These are phyloP conservation scores for Drosophila lacertosa DNA, from an alignment of 1,140 invertebrate genomes.

Conservation along the genomic window DNA sequence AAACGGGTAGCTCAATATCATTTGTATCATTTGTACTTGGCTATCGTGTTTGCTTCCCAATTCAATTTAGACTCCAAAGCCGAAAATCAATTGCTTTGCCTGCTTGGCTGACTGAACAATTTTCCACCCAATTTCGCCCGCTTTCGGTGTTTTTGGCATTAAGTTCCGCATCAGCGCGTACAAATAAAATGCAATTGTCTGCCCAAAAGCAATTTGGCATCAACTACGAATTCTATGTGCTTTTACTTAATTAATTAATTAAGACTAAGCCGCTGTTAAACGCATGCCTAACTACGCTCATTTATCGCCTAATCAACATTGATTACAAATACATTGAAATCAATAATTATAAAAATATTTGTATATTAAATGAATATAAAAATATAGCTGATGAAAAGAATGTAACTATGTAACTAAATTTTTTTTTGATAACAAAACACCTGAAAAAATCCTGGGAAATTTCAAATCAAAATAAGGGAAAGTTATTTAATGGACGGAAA, in stretches of 20 bases:
- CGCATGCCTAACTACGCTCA: too few species aligned
- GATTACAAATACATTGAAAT: background rate
- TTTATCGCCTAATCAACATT: background rate
- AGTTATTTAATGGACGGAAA: too few species aligned
- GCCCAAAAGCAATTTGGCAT: slow-evolving; percentile 16
- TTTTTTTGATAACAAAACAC: too few species aligned
- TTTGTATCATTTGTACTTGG: background rate
- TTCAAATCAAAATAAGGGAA: too few species aligned
- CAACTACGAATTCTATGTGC: slow-evolving; percentile 35
- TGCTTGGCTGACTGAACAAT: slow-evolving; percentile 8
- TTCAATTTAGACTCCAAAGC: slow-evolving; percentile 25
- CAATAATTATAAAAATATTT: too few species aligned
- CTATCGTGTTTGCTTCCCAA: background rate
- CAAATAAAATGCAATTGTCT: slow-evolving; percentile 33
- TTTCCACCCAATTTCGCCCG: too few species aligned
- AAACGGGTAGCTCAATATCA: background rate
- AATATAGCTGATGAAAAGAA: too few species aligned
- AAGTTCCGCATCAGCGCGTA: slow-evolving; percentile 49
- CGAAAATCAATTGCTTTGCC: slow-evolving; percentile 18
- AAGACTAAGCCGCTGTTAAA: background rate
- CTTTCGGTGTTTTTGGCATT: slow-evolving; percentile 16
- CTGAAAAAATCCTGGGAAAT: too few species aligned
- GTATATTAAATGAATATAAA: too few species aligned
- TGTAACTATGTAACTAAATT: too few species aligned
- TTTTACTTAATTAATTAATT: slow-evolving; percentile 29